Evolutionary conservation across 2,113 vertebrate species (phyloP), one percentile per base, ranked within the genome.

Genomic region (Zonotrichia leucophrys): DNA sequence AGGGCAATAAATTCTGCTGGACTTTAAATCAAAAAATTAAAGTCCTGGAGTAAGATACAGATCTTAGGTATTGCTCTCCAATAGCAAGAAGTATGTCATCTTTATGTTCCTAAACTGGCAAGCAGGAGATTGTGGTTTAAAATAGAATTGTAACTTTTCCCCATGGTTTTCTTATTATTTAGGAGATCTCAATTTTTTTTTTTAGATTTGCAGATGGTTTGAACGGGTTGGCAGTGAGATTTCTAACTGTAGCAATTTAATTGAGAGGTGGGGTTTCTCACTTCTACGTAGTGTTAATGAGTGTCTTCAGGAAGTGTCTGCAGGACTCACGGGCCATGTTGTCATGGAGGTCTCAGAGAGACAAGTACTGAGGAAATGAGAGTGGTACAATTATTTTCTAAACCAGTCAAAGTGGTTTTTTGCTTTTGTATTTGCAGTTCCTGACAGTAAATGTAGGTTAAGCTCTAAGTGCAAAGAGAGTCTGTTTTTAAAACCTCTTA

Each of bases 321-420:
- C 3, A 15, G 39, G 69, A 41, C n/a, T 87, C 44, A 1, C 0
- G 0, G 30, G 11, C 8, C 64, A 9, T 64, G 7, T 58, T 67
- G 42, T 74, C 2, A 1, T 35, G 27, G 22, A 67, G 41, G 47
- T 75, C 42, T 68, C 80, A 72, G n/a, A 88, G 73, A 63, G 56
- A 31, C 35, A 82, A n/a, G 20, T 42, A 78, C 39, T 53, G 94
- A 86, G 47, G 42, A 59, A 59, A 83, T 22, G 2, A 60, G 59
- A 69, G 44, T 37, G 78, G 15, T 52, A 31, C 49, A 67, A 31
- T 68, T 60, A 19, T 60, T 84, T 89, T 52, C 17, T 72, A n/a
- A 82, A 70, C 30, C 4, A 27, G 8, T 68, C 44, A 41, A 86
- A 94, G 35, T 25, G 10, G 1, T 59, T 41, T 77, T 69, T 56